These are phyloP conservation scores for Gallinago solitaria DNA, from an alignment of 2,797 vertebrate species.

Conservation along the genomic window DNA sequence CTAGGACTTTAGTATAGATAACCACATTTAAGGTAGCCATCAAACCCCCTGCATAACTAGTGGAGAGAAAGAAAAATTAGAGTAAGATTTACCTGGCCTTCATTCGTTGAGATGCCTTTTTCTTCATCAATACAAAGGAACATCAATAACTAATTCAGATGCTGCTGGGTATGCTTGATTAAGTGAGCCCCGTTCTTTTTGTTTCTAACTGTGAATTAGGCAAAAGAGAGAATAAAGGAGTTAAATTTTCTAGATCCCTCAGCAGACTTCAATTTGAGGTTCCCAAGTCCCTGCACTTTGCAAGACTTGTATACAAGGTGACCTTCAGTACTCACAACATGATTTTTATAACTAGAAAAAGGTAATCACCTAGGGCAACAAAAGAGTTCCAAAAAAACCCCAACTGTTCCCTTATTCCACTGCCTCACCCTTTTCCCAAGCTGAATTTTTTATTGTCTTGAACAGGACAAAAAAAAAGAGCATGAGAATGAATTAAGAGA, in stretches of 20 bases:
- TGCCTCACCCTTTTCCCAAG: neutral
- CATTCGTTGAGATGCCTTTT: neutral
- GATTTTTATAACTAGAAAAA: slow-evolving; percentile 2
- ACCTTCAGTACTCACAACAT: neutral
- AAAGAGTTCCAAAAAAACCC: neutral
- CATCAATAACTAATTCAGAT: neutral
- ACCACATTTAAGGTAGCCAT: neutral
- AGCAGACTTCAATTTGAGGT: neutral
- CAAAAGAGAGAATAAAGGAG: neutral
- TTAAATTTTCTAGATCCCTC: neutral
- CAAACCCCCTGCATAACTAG: neutral
- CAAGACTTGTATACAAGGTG: neutral
- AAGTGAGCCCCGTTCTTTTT: neutral
- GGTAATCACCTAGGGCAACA: neutral
- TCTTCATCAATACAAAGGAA: neutral
- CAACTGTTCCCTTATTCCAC: neutral
- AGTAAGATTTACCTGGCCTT: neutral
- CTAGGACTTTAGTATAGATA: neutral
- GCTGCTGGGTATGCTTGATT: neutral
- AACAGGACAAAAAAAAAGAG: neutral
- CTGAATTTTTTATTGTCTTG: neutral
- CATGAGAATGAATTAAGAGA: neutral
- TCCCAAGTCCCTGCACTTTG: neutral
- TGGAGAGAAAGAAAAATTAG: neutral
- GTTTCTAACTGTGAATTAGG: neutral